Evolutionary conservation across 1,140 invertebrate species (phyloP), one percentile per base, ranked within the genome.

Genomic region (Anoplophora glabripennis): DNA sequence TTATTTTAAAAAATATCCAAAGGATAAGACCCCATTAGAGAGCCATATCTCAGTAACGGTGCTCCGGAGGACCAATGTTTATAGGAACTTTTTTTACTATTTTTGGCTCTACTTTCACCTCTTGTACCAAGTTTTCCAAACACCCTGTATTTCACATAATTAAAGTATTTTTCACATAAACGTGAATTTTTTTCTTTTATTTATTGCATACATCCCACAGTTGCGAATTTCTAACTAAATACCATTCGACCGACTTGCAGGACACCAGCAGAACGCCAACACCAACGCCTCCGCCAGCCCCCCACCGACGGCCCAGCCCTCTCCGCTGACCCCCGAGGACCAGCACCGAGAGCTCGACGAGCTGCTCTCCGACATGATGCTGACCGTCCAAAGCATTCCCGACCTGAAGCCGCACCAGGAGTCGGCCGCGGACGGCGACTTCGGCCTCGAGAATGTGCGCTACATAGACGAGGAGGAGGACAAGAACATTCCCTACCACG

Each of bases 401-500:
- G 85, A 87, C 69, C 60, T 81, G 34, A 75, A 77, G 64, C 78
- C 79, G 54, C 61, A 64, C 68, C 66, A 65, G 62, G 46, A 70
- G 65, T 73, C 77, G 66, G 76, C 75, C 66, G 63, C 66, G 61
- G 65, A 72, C 61, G 70, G 73, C 63, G 72, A 63, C 17, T 64
- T 71, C 53, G 61, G 65, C 36, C 55, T 73, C 35, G 72, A 75
- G 44, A 71, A 72, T 67, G 72, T 74, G n/a, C 66, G 71, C 12
- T 76, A 65, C 60, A 75, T 75, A 64, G 73, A 76, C 65, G 72
- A 74, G 11, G 74, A 75, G 41, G 72, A 72, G 21, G 81, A 82
- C 64, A 79, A 81, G 49, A 81, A 86, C 67, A 88, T 89, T 66
- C 89, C 90, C 21, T 93, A 92, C 74, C 90, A 92, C 83, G 89